Evolutionary conservation across 2,113 vertebrate species (phyloP).

Genomic region (Orcinus orca): DNA sequence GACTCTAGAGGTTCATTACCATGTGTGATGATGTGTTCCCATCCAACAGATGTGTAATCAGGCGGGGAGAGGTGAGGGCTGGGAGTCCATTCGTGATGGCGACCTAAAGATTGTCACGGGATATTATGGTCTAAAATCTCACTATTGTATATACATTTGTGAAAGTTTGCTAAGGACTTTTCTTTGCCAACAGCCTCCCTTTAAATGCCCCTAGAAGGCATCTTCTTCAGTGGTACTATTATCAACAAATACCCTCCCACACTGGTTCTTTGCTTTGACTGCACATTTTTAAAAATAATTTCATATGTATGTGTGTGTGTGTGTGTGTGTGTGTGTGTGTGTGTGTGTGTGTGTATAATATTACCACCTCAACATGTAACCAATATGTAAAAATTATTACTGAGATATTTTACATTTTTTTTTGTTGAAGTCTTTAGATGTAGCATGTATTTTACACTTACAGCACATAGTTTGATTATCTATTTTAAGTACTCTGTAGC

Average conservation of each 20-base stretch:
- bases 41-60: neutral
- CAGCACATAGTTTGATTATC: neutral
- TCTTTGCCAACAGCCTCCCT: neutral
- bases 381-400: neutral
- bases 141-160: neutral
- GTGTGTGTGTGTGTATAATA: neutral
- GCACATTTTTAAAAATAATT: no score
- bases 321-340: accelerated
- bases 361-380: neutral
- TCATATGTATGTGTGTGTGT: no score
- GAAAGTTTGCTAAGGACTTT: neutral
- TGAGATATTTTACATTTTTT: neutral
- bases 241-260: neutral
- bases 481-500: neutral
- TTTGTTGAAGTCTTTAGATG: neutral
- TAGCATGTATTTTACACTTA: neutral
- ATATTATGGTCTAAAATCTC: neutral
- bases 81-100: no score
- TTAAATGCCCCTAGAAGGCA: neutral
- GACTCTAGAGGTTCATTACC: neutral
- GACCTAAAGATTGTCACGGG: neutral
- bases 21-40: accelerated
- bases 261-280: neutral
- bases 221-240: neutral
- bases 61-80: accelerated